Percentiles rank a stretch among this genome's conserved stretches.
These are phyloP conservation scores for Rhagium mordax DNA, from an alignment of 2,888 invertebrate genomes.

Conservation along the genomic window DNA sequence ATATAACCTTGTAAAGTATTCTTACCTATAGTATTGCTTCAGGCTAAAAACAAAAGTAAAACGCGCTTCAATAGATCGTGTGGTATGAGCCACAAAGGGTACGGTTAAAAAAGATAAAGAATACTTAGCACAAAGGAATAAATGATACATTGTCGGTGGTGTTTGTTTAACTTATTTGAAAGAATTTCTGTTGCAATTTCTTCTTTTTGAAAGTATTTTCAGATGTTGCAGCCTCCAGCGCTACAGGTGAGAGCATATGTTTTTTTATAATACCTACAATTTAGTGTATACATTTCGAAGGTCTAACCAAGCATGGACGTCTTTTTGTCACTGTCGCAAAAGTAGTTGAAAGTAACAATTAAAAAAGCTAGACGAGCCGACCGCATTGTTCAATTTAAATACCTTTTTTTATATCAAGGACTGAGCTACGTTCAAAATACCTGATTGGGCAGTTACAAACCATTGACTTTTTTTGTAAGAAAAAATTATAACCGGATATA, in stretches of 20 bases:
- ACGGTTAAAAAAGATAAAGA: slow-evolving; percentile 23
- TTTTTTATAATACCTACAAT: neutral
- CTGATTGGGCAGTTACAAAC: too few relatives aligned
- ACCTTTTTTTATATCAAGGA: too few relatives aligned
- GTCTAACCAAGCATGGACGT: neutral
- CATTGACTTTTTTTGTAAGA: too few relatives aligned
- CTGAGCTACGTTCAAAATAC: too few relatives aligned
- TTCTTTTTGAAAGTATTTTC: neutral
- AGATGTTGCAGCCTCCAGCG: slow-evolving; percentile 51
- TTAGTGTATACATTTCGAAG: neutral
- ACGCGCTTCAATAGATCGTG: slow-evolving; percentile 9
- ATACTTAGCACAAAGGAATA: slow-evolving; percentile 22
- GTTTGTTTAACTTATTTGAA: slow-evolving; percentile 29
- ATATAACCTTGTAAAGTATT: neutral
- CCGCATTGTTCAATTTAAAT: too few relatives aligned
- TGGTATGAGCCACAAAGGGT: slow-evolving; percentile 22
- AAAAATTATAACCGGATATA: too few relatives aligned
- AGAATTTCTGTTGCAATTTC: slow-evolving; percentile 29
- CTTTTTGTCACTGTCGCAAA: neutral
- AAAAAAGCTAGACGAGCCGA: too few relatives aligned
- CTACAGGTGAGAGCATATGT: slow-evolving; percentile 49
- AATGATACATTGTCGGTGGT: slow-evolving; percentile 27
- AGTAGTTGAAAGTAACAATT: too few relatives aligned
- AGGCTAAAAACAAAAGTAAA: slow-evolving; percentile 32
- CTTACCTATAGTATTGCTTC: slow-evolving; percentile 17